These are phyloP conservation scores for Agrypnia vestita DNA, from an alignment of 1,140 invertebrate genomes.

Conservation along the genomic window DNA sequence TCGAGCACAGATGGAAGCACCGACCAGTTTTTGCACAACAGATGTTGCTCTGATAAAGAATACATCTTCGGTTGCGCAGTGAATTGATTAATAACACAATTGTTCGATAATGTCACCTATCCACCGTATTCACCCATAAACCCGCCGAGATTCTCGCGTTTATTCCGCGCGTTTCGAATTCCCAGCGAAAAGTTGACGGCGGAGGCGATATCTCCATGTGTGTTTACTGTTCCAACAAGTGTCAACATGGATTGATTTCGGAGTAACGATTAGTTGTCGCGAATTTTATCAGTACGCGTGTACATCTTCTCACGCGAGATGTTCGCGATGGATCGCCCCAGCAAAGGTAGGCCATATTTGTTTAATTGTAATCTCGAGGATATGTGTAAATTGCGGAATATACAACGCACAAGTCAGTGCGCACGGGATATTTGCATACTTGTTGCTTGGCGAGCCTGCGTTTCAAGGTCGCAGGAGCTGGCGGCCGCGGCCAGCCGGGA, in stretches of 20 bases:
- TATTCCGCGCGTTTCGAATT: conserved; percentile 12
- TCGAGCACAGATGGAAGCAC: conserved; percentile 46
- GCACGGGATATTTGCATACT: conserved; percentile 60
- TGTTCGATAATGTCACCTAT: conserved; percentile 41
- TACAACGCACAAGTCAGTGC: neutral
- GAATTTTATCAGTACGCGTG: conserved; percentile 43
- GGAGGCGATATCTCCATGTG: neutral
- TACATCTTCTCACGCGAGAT: conserved; percentile 1
- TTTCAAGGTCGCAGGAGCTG: conserved; percentile 58
- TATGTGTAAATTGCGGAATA: neutral
- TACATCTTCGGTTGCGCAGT: conserved; percentile 42
- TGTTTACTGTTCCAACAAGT: conserved; percentile 44
- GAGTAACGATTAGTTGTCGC: conserved; percentile 44
- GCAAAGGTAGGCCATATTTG: conserved; percentile 29
- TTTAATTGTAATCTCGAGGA: conserved; percentile 1
- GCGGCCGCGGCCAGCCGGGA: conserved; percentile 26
- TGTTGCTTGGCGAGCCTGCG: conserved; percentile 57
- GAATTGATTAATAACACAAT: conserved; percentile 51
- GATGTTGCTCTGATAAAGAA: conserved; percentile 59
- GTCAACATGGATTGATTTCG: conserved; percentile 50
- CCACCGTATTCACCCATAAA: conserved; percentile 15
- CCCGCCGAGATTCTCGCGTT: neutral
- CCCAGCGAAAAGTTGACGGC: neutral
- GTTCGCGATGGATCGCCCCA: conserved; percentile 26
- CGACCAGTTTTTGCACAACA: conserved; percentile 48